Evolutionary conservation across 2,888 invertebrate genomes (phyloP), one percentile per base, ranked within the genome.

Genomic region (Xestia ashworthii): DNA sequence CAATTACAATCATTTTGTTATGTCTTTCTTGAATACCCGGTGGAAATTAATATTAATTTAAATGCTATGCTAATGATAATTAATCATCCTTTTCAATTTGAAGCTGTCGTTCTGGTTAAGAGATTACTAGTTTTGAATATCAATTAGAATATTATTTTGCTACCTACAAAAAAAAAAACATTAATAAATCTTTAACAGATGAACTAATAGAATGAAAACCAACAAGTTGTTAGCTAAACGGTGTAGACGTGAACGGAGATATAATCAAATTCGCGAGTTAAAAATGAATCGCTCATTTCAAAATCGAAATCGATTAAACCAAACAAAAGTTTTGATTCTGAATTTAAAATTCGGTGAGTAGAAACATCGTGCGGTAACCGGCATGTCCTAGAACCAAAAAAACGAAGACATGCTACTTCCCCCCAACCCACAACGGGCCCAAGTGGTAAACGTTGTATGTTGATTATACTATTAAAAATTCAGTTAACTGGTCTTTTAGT

Each of bases 61-160:
- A 74, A 38, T 12, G 46, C 1, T 46, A 38, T 12, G 46, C 1
- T 46, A 12, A 76, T 0, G 16, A 11, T 68, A 50, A 14, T 68
- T 60, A n/a, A 44, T 50, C 9, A 16, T n/a, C 0, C 8, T 50
- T n/a, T 76, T 58, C 41, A 41, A 76, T 55, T 53, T 25, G 6
- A 8, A 3, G 9, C 0, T 68, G 32, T 50, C 19, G 16, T 55
- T 62, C 32, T 48, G 4, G 16, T 12, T 6, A 38, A 62, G 38
- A n/a, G 0, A 46, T 38, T 1, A 46, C 22, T 25, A 4, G 64
- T 32, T 48, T 68, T 60, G 5, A 22, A 44, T 12, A 62, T 25
- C 25, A 0, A 44, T 69, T 69, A 53, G 0, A 69, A 77, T 77
- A 77, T 38, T 77, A 77, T 38, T 62, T 53, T 38, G 44, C 9